phyloP scores from a whole-genome alignment of 2,113 vertebrate genomes.

The Tragelaphus scriptus region DNA sequence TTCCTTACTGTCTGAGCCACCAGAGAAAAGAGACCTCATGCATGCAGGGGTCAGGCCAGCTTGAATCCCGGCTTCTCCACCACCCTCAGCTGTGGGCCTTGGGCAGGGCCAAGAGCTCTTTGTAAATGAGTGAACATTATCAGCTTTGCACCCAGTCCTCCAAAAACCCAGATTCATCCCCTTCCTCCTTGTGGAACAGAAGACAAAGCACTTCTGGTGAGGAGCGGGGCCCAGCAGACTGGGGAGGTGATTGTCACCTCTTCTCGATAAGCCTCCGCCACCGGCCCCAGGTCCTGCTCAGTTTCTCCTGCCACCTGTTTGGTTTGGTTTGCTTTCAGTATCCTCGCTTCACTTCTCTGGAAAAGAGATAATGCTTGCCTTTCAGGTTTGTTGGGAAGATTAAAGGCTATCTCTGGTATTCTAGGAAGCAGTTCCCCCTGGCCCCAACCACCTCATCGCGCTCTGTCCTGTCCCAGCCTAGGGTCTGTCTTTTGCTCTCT shows the following conservation, averaged over 20 bases:
- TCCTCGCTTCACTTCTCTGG: background rate
- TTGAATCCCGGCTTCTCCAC: no score
- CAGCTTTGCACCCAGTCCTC: background rate
- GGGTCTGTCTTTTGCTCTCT: background rate
- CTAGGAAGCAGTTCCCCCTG: background rate
- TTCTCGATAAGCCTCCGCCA: no score
- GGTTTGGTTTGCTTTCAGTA: background rate
- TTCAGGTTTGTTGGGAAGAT: background rate
- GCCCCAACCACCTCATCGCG: accelerated
- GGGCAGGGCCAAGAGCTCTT: background rate
- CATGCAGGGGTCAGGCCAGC: background rate
- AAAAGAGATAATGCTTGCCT: background rate
- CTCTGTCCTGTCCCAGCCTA: background rate
- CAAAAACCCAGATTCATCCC: no score
- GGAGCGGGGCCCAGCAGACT: no score
- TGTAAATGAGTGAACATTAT: background rate
- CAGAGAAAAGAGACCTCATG: background rate
- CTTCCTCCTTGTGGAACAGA: background rate
- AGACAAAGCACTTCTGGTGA: accelerated
- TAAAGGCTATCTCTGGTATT: background rate
- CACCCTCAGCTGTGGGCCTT: background rate
- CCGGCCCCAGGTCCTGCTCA: background rate
- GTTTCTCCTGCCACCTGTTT: background rate
- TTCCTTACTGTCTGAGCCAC: background rate
- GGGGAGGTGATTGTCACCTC: background rate